phyloP scores from a whole-genome alignment of 2,113 vertebrate species.

The Pogonocichla stellata region DNA sequence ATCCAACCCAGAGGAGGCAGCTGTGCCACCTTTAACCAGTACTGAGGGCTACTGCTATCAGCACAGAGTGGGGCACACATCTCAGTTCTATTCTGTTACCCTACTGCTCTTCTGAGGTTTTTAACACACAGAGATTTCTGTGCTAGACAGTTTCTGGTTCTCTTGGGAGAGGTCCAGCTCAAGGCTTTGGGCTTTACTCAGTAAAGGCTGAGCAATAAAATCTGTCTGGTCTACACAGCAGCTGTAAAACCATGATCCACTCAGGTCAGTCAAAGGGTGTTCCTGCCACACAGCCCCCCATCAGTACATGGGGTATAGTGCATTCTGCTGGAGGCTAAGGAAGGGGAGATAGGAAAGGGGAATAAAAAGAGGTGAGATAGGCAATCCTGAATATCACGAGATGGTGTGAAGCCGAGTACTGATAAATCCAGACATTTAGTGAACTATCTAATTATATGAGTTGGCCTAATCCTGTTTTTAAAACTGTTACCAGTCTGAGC shows the following conservation, averaged over 20 bases:
- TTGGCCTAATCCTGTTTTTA: background rate
- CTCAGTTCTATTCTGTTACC: background rate
- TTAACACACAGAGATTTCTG: background rate
- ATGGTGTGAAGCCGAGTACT: background rate
- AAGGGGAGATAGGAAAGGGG: background rate
- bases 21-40: background rate
- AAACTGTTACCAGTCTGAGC: background rate
- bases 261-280: fast-evolving
- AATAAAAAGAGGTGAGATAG: background rate
- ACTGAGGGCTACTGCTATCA: background rate
- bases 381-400: background rate
- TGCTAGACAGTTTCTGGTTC: background rate
- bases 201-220: background rate
- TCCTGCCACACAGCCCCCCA: background rate
- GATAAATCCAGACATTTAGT: background rate
- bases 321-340: background rate
- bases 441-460: background rate
- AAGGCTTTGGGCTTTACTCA: background rate
- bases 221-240: background rate
- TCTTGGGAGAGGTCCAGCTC: background rate
- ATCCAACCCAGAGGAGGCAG: background rate
- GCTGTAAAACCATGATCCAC: background rate
- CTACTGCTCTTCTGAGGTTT: background rate
- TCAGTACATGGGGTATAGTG: fast-evolving
- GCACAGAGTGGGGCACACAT: background rate